Percentiles rank a stretch among this genome's conserved stretches.
Conservation (phyloP, 2,888 invertebrate species). For the Conus canariensis region DNA sequence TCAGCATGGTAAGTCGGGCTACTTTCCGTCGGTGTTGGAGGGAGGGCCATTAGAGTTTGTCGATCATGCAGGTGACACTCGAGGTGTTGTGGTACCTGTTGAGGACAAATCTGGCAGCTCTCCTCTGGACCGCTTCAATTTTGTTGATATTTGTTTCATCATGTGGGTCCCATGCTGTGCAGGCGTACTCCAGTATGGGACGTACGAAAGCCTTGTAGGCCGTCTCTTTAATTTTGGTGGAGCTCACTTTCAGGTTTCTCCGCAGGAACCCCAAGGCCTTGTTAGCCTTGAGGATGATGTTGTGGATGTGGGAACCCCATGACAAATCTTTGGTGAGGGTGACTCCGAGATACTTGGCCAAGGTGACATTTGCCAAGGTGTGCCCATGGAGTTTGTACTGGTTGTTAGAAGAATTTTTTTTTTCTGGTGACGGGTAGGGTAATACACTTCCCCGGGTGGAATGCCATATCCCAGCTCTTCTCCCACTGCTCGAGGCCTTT, state of each 20-base stretch:
- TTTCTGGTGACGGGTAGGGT: background rate
- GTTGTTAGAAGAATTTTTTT: background rate
- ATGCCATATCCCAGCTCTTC: too few relatives aligned
- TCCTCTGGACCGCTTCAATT: too few relatives aligned
- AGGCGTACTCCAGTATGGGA: background rate
- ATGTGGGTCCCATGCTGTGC: constrained; percentile 1
- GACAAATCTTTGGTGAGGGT: background rate
- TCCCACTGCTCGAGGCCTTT: too few relatives aligned
- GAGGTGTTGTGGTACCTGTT: too few relatives aligned
- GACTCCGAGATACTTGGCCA: background rate
- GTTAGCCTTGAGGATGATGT: background rate
- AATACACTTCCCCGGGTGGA: too few relatives aligned
- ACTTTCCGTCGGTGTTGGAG: too few relatives aligned
- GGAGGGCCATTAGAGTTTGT: too few relatives aligned
- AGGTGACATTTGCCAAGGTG: background rate
- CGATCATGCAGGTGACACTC: too few relatives aligned
- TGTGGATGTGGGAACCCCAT: background rate
- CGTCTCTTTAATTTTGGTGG: too few relatives aligned
- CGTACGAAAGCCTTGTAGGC: too few relatives aligned
- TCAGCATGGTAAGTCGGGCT: too few relatives aligned
- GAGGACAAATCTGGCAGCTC: too few relatives aligned
- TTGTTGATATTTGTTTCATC: background rate
- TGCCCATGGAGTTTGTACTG: background rate
- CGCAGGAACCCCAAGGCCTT: background rate
- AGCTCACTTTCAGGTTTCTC: background rate